Percentiles rank a stretch among this genome's conserved stretches.
Evolutionary conservation across 2,113 vertebrate species (phyloP).

Genomic region (Bos indicus): DNA sequence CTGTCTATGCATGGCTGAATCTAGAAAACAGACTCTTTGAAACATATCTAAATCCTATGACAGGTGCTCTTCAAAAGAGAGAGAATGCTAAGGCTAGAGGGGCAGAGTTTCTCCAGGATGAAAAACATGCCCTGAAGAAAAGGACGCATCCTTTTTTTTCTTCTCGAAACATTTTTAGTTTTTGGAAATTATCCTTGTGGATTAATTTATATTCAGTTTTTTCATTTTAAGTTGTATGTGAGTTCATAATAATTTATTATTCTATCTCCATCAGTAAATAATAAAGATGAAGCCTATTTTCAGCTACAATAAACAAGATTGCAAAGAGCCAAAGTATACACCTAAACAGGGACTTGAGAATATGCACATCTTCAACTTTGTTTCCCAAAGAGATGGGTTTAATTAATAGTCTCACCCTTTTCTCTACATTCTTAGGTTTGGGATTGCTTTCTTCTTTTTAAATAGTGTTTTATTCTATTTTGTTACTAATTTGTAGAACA

Average conservation of each 20-base stretch:
- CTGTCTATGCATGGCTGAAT: background rate
- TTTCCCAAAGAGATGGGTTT: background rate
- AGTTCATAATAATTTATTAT: conserved; percentile 9
- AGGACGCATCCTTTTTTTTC: background rate
- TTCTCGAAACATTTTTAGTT: background rate
- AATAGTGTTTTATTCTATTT: background rate
- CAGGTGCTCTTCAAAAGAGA: background rate
- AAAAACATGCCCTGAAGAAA: background rate
- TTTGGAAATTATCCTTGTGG: background rate
- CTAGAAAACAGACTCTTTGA: background rate
- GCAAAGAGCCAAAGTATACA: background rate
- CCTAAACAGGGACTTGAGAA: background rate
- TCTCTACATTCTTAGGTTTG: background rate
- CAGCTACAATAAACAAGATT: background rate
- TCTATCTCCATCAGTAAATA: background rate
- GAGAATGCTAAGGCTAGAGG: background rate
- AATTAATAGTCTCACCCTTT: background rate
- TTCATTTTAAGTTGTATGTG: background rate
- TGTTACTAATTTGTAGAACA: background rate
- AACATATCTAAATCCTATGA: background rate
- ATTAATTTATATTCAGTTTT: background rate
- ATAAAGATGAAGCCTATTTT: background rate
- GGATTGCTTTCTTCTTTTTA: background rate
- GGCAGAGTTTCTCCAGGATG: background rate
- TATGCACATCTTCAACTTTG: background rate